Evolutionary conservation across 2,797 vertebrate genomes (phyloP).

Genomic region (Pristis pectinata): DNA sequence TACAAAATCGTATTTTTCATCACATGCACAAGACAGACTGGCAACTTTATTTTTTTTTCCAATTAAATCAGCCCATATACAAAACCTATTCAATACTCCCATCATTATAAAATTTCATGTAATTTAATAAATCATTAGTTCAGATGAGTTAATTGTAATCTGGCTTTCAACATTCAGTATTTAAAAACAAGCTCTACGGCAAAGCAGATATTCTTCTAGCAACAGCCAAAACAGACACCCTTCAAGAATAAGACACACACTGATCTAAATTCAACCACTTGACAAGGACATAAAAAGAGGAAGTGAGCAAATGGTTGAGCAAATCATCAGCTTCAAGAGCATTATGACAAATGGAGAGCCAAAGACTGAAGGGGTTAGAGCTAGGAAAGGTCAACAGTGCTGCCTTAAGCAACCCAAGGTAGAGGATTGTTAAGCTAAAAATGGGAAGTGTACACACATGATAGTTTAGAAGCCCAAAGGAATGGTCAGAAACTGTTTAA

Average conservation of each 20-base stretch:
- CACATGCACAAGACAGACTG: not conserved
- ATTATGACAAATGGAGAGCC: not conserved
- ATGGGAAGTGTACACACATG: not conserved
- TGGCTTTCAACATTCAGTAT: not conserved
- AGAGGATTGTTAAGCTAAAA: not conserved
- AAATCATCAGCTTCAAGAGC: not conserved
- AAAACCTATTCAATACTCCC: not conserved
- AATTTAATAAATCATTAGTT: not conserved
- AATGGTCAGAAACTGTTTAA: not conserved
- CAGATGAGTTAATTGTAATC: not conserved
- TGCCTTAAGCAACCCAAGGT: not conserved
- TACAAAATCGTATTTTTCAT: not conserved
- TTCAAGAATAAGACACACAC: not conserved
- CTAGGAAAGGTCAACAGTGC: not conserved
- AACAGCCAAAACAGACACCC: not conserved
- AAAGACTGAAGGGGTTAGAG: not conserved
- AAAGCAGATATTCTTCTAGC: not conserved
- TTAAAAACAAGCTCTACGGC: not conserved
- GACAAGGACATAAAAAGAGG: not conserved
- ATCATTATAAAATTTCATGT: not conserved
- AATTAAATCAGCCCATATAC: not conserved
- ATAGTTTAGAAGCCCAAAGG: not conserved
- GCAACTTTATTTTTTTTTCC: not conserved
- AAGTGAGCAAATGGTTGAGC: not conserved
- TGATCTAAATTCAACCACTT: not conserved